Base-by-base conservation (phyloP, 2,797 vertebrate species). In the Sebastes steindachneri region DNA sequence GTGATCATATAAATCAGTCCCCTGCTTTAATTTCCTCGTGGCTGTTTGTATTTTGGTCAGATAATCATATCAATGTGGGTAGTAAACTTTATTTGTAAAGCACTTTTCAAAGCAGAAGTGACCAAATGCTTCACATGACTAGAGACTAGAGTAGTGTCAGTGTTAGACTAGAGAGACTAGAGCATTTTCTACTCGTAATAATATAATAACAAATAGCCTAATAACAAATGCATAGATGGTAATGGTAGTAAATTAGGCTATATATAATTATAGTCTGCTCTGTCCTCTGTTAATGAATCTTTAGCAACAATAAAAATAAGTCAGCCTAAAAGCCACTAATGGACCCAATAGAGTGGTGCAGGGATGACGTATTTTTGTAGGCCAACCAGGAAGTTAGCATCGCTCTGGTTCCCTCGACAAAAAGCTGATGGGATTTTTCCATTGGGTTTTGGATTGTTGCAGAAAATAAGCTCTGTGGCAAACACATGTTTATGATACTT, bases 1-100 rank as follows among this genome's bases (percentile, higher is more conserved):
- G 33, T 68, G 10, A 25, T 60, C 23, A 41, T 63, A 58, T 73
- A 48, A 58, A 69, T 58, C 31, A 19, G 55, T 21, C 25, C 37
- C 12, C 17, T 15, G 25, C 53, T 66, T 57, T 66, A 4, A 51
- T 58, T 14, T 65, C 9, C 8, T 28, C 2, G 2, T 58, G 19
- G 14, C 17, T 29, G 19, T 6, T 37, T 9, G 23, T 31, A 9
- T 66, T 60, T 70, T n/a, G 3, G 7, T 54, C 54, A 12, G 25
- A 23, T 57, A 21, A 64, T 5, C 17, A 54, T 68, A 23, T 76
- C 26, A 67, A 31, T 59, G 26, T 68, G 3, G 17, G 26, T 48
- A 37, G 12, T 10, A 17, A 21, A 17, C 15, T 57, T 70, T 64
- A 37, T 54, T 45, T 28, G 21, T 45, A 5, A 6, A 14, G 9